Evolutionary conservation across 2,888 invertebrate genomes (phyloP), one percentile per base, ranked within the genome.

Genomic region (Syrphus vitripennis): DNA sequence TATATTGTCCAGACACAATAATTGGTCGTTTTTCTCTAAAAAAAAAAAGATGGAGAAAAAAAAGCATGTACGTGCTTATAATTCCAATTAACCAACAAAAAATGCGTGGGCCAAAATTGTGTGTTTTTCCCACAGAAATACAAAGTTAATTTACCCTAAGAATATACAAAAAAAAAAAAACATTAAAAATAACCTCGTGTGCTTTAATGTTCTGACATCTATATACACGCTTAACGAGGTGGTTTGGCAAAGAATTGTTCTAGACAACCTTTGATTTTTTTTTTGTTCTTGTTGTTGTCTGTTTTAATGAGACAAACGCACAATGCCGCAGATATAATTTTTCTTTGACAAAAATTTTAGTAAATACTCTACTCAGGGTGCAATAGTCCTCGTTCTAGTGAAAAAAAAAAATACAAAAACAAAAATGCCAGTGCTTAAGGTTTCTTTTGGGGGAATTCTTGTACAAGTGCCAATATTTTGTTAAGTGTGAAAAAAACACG

Each of bases 351-450:
- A 74, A 21, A 37, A 69, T 40, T 74, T 69, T n/a, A 37, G 24
- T n/a, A n/a, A n/a, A n/a, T n/a, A n/a, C n/a, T n/a, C n/a, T n/a
- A 45, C 61, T 79, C 83, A 74, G 72, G 83, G 79, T 72, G 45
- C 67, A 53, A 50, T 69, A 59, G 53, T 26, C 67, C 59, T 7
- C 57, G 57, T 65, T 63, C 26, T 45, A n/a, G 19, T 42, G 14
- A 34, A 21, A 65, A 31, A 24, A 12, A 61, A 1, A n/a, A 0
- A 12, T 24, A 12, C 1, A 14, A n/a, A 57, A 57, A 31, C 29
- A 57, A 31, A 59, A 19, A 45, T 26, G 9, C 29, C 37, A 26
- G 16, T 14, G 19, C 45, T 63, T 19, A 21, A 34, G 31, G 29
- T 65, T 45, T 42, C 42, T 65, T 65, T 29, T n/a, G n/a, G 67